phyloP scores from a whole-genome alignment of 2,888 invertebrate genomes.

The Ptycholaimellus sp. region DNA sequence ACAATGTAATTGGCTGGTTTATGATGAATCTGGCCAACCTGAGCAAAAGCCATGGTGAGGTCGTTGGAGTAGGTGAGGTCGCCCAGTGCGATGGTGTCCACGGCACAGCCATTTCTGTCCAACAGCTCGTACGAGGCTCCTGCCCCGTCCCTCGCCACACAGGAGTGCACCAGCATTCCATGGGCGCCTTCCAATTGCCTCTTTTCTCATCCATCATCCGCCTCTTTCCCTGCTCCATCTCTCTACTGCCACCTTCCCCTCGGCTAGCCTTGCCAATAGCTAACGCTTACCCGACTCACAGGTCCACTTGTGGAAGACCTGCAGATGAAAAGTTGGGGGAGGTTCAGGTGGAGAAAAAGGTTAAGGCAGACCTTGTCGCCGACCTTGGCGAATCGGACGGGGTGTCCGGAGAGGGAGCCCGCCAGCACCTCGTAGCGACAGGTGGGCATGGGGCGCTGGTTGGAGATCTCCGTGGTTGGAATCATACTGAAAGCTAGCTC shows the following conservation, averaged over 20 bases:
- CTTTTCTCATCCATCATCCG: too few species aligned
- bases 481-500: not conserved
- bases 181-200: too few species aligned
- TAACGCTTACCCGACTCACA: too few species aligned
- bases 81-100: not conserved
- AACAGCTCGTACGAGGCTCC: not conserved
- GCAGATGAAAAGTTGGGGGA: too few species aligned
- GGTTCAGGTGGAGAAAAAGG: too few species aligned
- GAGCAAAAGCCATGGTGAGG: not conserved
- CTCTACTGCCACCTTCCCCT: too few species aligned
- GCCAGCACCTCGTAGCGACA: not conserved
- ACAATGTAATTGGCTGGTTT: too few species aligned
- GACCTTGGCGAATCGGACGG: slow-evolving; percentile 1
- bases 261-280: too few species aligned
- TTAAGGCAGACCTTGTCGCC: slow-evolving; percentile 2
- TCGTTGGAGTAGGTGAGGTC: slow-evolving; percentile 1
- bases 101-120: slow-evolving; percentile 2
- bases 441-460: not conserved
- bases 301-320: too few species aligned
- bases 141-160: not conserved
- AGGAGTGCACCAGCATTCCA: slow-evolving; percentile 3
- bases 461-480: not conserved
- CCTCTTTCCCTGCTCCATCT: too few species aligned
- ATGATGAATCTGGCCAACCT: too few species aligned
- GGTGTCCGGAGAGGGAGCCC: not conserved